Conservation (phyloP, 2,888 invertebrate genomes). For the Myopa testacea region DNA sequence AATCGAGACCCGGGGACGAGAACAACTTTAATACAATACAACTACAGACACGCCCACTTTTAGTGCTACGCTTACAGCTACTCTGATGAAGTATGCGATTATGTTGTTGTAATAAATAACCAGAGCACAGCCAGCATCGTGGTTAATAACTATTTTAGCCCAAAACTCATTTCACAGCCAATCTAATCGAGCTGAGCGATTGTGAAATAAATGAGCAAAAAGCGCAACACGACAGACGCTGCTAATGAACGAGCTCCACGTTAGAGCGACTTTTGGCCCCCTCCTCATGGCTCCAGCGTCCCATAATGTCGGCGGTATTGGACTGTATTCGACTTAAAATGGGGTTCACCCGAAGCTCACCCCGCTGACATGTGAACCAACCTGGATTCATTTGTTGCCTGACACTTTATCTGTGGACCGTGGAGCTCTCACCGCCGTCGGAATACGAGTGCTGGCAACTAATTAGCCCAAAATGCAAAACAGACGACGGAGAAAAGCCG, state of each 20-base stretch:
- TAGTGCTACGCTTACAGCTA: background rate
- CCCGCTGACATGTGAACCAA: conserved; percentile 39
- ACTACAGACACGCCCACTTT: background rate
- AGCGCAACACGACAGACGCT: background rate
- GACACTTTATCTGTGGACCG: conserved; percentile 8
- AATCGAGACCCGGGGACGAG: background rate
- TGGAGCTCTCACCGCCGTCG: background rate
- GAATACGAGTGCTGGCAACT: background rate
- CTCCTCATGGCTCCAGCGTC: too few relatives aligned
- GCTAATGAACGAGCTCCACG: background rate
- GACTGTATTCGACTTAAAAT: background rate
- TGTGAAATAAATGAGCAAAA: conserved; percentile 3
- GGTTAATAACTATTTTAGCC: conserved; percentile 24
- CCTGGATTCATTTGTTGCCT: conserved; percentile 37
- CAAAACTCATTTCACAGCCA: conserved; percentile 9
- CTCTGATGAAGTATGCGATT: conserved; percentile 9
- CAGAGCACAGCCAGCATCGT: background rate
- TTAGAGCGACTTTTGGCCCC: too few relatives aligned
- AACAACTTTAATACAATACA: background rate
- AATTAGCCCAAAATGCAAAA: conserved; percentile 19
- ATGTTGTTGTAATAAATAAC: conserved; percentile 22
- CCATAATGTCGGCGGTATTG: too few relatives aligned
- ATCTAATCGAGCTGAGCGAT: background rate
- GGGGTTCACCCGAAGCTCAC: conserved; percentile 17
- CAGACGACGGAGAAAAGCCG: background rate